Conservation (phyloP, 2,797 vertebrate genomes). For the Mastacembelus armatus region DNA sequence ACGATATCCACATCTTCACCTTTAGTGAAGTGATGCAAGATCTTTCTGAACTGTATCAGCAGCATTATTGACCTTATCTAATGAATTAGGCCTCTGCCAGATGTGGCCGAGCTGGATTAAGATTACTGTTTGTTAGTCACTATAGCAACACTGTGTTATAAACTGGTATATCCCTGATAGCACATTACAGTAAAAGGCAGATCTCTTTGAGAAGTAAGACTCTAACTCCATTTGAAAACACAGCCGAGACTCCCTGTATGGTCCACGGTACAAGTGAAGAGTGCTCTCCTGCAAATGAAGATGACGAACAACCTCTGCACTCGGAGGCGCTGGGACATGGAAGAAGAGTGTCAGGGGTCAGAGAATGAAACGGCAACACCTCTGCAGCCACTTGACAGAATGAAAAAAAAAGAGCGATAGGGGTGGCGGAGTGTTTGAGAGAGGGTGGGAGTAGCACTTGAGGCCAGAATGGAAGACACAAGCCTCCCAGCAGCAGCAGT, state of each 20-base stretch:
- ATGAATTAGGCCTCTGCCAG: too few relatives aligned
- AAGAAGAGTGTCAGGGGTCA: slow-evolving; percentile 61
- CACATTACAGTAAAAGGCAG: not conserved
- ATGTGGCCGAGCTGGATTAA: too few relatives aligned
- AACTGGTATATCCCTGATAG: too few relatives aligned
- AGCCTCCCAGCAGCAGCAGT: slow-evolving; percentile 82
- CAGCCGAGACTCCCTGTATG: too few relatives aligned
- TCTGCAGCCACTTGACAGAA: slow-evolving; percentile 81
- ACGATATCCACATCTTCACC: too few relatives aligned
- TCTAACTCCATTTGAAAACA: not conserved
- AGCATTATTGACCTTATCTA: too few relatives aligned
- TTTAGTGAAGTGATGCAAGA: too few relatives aligned
- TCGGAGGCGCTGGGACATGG: slow-evolving; percentile 44
- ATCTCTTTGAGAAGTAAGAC: not conserved
- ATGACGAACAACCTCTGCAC: slow-evolving; percentile 74
- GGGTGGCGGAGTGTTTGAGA: slow-evolving; percentile 64
- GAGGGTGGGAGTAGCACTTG: slow-evolving; percentile 84
- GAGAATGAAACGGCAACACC: slow-evolving; percentile 78
- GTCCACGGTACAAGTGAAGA: slow-evolving; percentile 37
- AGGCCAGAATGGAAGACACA: slow-evolving; percentile 83
- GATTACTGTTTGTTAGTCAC: too few relatives aligned
- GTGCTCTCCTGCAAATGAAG: slow-evolving; percentile 68
- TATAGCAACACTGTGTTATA: too few relatives aligned
- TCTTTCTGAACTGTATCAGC: too few relatives aligned
- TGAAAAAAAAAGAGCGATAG: slow-evolving; percentile 74